Evolutionary conservation across 2,797 vertebrate genomes (phyloP).

Genomic region (Rousettus madagascariensis): DNA sequence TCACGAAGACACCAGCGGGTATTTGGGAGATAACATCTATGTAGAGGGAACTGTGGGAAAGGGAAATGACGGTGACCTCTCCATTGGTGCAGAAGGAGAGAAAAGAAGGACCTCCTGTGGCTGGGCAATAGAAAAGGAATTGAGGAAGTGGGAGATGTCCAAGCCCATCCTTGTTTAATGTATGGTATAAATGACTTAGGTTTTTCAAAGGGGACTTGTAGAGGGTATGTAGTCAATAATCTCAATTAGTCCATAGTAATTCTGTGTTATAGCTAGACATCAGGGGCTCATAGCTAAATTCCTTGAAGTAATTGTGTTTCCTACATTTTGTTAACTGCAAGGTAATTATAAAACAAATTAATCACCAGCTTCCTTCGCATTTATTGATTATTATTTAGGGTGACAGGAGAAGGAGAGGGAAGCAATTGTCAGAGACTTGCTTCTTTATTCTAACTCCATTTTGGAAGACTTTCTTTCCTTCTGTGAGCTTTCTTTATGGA

Average conservation of each 20-base stretch:
- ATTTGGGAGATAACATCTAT: neutral
- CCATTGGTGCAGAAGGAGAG: neutral
- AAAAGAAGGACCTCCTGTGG: neutral
- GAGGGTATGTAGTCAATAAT: neutral
- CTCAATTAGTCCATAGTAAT: neutral
- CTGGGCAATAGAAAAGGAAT: neutral
- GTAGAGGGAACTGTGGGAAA: neutral
- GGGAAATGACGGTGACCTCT: neutral
- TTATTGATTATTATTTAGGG: neutral
- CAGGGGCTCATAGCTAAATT: neutral
- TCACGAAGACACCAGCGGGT: neutral
- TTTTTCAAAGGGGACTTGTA: neutral
- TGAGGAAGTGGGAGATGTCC: neutral
- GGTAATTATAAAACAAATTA: neutral
- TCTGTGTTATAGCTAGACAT: neutral
- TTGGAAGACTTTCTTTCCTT: constrained; percentile 16
- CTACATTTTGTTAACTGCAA: neutral
- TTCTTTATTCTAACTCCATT: constrained; percentile 30
- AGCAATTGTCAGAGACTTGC: neutral
- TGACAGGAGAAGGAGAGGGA: neutral
- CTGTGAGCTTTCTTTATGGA: constrained; percentile 9
- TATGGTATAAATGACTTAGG: neutral
- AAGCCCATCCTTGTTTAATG: neutral
- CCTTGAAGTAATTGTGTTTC: neutral
- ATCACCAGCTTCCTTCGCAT: neutral